Evolutionary conservation across 2,113 vertebrate species (phyloP).

Genomic region (Peromyscus leucopus): DNA sequence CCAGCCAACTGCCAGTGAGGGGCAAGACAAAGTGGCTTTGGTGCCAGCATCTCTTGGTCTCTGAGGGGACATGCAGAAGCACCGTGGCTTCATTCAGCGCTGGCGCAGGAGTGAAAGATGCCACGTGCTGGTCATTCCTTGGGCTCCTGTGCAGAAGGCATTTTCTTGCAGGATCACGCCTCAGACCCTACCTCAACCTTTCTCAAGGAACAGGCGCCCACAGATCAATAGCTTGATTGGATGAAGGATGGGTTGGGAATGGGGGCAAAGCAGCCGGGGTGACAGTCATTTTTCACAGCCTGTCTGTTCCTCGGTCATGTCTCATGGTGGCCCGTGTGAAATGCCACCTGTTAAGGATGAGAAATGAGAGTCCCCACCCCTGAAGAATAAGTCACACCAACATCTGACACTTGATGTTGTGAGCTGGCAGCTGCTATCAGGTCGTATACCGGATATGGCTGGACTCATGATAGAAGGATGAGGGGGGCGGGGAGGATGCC

Average conservation of each 20-base stretch:
- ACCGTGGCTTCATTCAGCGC: background rate
- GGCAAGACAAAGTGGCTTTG: background rate
- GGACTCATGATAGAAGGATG: background rate
- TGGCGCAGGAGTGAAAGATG: accelerated
- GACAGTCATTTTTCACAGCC: slow-evolving; percentile 61
- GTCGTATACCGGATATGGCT: background rate
- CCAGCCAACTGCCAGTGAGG: background rate
- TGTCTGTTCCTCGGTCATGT: background rate
- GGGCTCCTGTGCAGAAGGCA: background rate
- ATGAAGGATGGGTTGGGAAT: slow-evolving; percentile 56
- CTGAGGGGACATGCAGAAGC: background rate
- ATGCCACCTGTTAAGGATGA: slow-evolving; percentile 73
- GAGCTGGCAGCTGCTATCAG: background rate
- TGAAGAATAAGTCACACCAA: background rate
- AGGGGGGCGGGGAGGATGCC: background rate
- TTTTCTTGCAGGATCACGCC: slow-evolving; percentile 69
- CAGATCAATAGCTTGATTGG: slow-evolving; percentile 71
- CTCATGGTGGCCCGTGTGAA: background rate
- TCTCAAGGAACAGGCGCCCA: background rate
- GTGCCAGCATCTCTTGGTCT: background rate
- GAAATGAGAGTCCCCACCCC: slow-evolving; percentile 53
- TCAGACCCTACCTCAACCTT: slow-evolving; percentile 65
- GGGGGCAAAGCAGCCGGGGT: background rate
- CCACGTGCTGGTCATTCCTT: background rate
- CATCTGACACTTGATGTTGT: background rate